Evolutionary conservation across 2,113 vertebrate species (phyloP).

Genomic region (Amazona guildingii): DNA sequence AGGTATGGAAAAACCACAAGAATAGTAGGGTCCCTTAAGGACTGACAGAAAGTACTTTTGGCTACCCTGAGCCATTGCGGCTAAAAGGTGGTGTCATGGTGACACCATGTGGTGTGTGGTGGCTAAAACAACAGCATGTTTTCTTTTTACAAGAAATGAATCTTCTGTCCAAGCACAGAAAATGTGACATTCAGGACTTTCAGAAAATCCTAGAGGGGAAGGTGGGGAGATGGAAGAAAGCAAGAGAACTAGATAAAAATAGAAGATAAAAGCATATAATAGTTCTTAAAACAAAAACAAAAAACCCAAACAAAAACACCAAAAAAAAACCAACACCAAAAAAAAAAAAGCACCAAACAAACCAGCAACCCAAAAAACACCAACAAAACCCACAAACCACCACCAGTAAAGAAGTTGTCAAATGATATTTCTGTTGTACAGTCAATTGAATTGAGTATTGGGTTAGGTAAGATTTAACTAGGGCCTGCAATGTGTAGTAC

Average conservation of each 20-base stretch:
- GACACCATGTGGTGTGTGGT: background rate
- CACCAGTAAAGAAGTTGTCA: background rate
- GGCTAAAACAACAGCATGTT: background rate
- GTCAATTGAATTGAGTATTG: background rate
- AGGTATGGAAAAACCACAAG: constrained; percentile 74
- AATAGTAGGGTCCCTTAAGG: background rate
- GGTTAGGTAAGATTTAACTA: background rate
- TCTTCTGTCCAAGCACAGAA: background rate
- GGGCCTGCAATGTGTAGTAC: background rate
- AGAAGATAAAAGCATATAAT: background rate
- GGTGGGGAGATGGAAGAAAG: background rate
- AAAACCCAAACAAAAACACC: no score
- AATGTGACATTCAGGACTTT: background rate
- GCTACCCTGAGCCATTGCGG: background rate
- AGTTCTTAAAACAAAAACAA: background rate
- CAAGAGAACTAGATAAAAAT: background rate
- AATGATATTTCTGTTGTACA: background rate
- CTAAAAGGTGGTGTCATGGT: background rate
- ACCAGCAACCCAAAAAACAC: background rate
- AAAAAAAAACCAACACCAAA: no score
- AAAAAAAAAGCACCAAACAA: background rate
- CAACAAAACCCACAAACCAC: no score
- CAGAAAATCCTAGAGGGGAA: background rate
- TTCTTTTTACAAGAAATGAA: background rate
- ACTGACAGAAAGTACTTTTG: background rate